Base-by-base conservation (phyloP, 1,140 invertebrate genomes). In the Diabrotica virgifera region DNA sequence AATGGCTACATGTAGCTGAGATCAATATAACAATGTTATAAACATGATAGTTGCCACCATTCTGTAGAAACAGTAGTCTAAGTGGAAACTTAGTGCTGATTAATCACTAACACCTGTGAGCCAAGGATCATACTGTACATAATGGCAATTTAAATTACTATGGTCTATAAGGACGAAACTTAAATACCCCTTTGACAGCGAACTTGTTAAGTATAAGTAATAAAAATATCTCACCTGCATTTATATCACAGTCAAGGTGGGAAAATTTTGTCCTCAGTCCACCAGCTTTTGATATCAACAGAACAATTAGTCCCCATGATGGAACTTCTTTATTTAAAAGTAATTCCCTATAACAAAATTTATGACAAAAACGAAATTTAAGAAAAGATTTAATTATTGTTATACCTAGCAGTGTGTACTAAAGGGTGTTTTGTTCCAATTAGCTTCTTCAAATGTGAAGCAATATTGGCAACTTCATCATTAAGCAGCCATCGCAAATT, bases 381-480 rank as follows among this genome's bases (percentile, higher is more conserved):
- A 46, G 4, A 46, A 46, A 46, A 46, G 0, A 11, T 46, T 10
- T 6, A 46, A 46, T 10, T n/a, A 46, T 10, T 10, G 2, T 46
- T 55, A 71, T 86, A 89, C 81, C 94, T 96, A 5, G 93, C 93
- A 55, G 93, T 96, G 80, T 94, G 92, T 38, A 97, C 79, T 24
- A 98, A 77, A 5, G 96, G 95, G 86, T 97, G 95, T 79, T 93
- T 93, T 10, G 94, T 95, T 37, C 94, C 94, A 53, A 97, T 90
- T 72, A 98, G 80, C 83, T 96, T 97, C 69, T 93, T 84, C 57
- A 97, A 82, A 79, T 97, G 93, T 5, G 92, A 79, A 12, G 94
- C 94, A 70, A 97, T 87, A 83, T 95, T 96, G 0, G 94, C 93
- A 59, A 96, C 89, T 82, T 97, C 95, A 80, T 97, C 95, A 76